Base-by-base conservation (phyloP, 2,888 invertebrate species). In the Acleris literana region DNA sequence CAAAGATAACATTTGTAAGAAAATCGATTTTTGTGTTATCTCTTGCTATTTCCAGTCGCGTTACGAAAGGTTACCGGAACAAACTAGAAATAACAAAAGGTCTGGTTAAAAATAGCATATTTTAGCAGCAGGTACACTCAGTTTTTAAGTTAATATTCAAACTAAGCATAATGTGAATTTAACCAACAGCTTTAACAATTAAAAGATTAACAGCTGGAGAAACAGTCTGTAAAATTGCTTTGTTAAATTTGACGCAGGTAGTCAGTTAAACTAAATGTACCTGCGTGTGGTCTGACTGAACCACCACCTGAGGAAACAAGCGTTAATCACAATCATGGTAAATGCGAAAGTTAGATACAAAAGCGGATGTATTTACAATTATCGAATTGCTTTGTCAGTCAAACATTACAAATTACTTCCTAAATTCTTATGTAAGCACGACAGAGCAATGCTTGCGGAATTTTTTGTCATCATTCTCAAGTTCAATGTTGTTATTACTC, bases 1-100 rank as follows among this genome's bases (percentile, higher is more conserved):
- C 44, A 72, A 72, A 73, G 68, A 74, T 65, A 64, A 25, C 1
- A 58, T 64, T 64, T 60, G 56, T 71, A 49, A 68, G 60, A 64
- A 68, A 25, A 68, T 68, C 11, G 16, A n/a, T 44, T 9, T 25
- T 25, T 39, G 25, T 22, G 3, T 55, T 5, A n/a, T 54, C 54
- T 39, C 18, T 60, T 65, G 64, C 48, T 55, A 55, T 55, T 39
- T 63, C 62, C 39, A 55, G 57, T 13, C 13, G 13, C 39, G 11
- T 39, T n/a, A n/a, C n/a, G n/a, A 13, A 3, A 39, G 13, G 17
- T 7, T 2, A 49, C 17, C 17, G 4, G 11, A 17, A 22, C 7
- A 25, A 39, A 49, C 49, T 49, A 33, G 59, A 64, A 55, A 60
- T 55, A 64, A 25, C 64, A 64, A 64, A 49, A 48, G 55, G 44